Base-by-base conservation (phyloP, 1,140 invertebrate species). In the Mylabris phalerata region DNA sequence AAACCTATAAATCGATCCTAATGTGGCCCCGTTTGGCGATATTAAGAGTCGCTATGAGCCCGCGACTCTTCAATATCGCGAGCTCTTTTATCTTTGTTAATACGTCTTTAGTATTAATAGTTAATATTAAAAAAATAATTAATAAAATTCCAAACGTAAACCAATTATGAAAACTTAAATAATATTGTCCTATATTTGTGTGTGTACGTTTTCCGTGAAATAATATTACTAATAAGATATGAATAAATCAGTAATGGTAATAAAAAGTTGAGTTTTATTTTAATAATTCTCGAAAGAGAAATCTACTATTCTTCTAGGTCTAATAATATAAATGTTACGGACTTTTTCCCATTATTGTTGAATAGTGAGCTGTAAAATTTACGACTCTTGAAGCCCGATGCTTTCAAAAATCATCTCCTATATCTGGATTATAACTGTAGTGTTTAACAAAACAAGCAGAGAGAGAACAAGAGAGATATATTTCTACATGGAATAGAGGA, bases 101-200 rank as follows among this genome's bases (percentile, higher is more conserved):
- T 32, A 70, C 64, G 54, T 71, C 68, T 70, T 62, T 71, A 71
- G 68, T 63, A 42, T 60, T 64, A 61, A 62, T 70, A 70, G 67
- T 71, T 71, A 32, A 70, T 55, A 60, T 55, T 55, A 54, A 67
- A 56, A 58, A 63, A 32, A 32, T 2, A 32, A 32, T 32, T 5
- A 19, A 19, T 19, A 32, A 32, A 32, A 32, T 32, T 3, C 32
- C 2, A 3, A 32, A 32, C 32, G 32, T 32, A 32, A 63, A 63
- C 59, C 55, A 63, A 64, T 55, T 55, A 55, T 55, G 19, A 55
- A 50, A 55, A 52, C 32, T 32, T 42, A 42, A 55, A 56, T 56
- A 63, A 59, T 69, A 73, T 68, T 73, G 71, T 73, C 69, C 69
- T 72, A 71, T 69, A 72, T 71, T 72, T 72, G 64, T 73, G 70